Evolutionary conservation across 2,797 vertebrate species (phyloP), one percentile per base, ranked within the genome.

Genomic region (Bryconaethiops microstoma): DNA sequence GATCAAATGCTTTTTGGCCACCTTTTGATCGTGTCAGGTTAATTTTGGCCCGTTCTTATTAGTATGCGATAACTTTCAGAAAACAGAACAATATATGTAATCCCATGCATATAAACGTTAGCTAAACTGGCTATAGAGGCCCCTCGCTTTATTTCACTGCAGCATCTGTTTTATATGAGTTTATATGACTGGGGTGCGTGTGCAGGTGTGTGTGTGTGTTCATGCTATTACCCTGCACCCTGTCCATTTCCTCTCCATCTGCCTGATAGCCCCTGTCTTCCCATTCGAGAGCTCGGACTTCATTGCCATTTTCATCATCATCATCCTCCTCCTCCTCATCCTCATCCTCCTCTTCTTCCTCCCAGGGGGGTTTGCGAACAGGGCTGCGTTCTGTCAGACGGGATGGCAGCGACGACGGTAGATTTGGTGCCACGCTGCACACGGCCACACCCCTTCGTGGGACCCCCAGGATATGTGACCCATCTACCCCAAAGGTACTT

Each of bases 401-500:
- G 4, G 95, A 93, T 0, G 95, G 96, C 12, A 95, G 88, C 0
- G 95, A 88, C 0, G 70, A 25, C 1, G 97, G 96, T 21, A 97
- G 92, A 83, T 99, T 99, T 78, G 98, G 97, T 1, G 97, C 97
- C 84, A 98, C 98, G 0, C 98, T 99, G 91, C 98, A 99, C 78
- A 99, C 95, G 0, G 97, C 97, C n/a, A 99, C 94, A 0, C 96
- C 97, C 14, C 96, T 93, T 75, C 93, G 94, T 0, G 95, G 94
- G 76, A 88, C 85, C 1, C 91, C 89, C 40, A 96, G 90, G 77
- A 96, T 94, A 72, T 94, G 95, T 0, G 96, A 95, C 8, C 93
- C 91, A 83, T 98, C 96, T 0, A 96, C 94, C 83, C 96, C 96
- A 82, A 99, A 99, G 0, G 95, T 98, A 10, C 95, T 97, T 93